These are phyloP conservation scores for Ephestia elutella DNA, from an alignment of 1,140 invertebrate species.

Conservation along the genomic window DNA sequence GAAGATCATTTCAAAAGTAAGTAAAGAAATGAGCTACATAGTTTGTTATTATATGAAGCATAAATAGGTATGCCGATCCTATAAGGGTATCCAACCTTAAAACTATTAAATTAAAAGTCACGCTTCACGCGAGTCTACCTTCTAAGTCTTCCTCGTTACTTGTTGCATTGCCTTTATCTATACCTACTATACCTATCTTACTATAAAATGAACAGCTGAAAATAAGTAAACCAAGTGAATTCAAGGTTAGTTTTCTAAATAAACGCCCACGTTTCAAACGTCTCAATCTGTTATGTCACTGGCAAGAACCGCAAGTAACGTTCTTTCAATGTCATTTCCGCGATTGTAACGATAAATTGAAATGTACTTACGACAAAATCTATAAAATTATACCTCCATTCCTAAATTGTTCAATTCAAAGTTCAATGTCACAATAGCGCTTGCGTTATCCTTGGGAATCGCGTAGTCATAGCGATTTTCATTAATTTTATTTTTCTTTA, in stretches of 20 bases:
- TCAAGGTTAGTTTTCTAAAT: conserved; percentile 8
- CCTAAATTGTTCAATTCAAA: too few species aligned
- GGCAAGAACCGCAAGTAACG: conserved; percentile 9
- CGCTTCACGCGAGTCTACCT: neutral
- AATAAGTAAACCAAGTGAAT: conserved; percentile 6
- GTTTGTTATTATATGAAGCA: too few species aligned
- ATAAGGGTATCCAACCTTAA: neutral
- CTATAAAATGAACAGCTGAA: neutral
- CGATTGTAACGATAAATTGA: neutral
- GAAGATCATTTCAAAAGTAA: too few species aligned
- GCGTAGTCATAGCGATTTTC: too few species aligned
- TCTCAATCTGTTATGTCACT: conserved; percentile 21
- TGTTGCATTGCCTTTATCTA: neutral
- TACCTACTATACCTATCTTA: too few species aligned
- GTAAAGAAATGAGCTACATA: too few species aligned
- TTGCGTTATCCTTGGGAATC: too few species aligned
- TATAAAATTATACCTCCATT: too few species aligned
- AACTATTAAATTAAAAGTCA: neutral
- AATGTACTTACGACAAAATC: too few species aligned
- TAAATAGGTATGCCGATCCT: neutral
- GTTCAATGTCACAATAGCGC: too few species aligned
- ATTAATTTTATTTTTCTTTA: too few species aligned
- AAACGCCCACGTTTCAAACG: conserved; percentile 4
- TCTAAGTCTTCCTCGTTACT: neutral
- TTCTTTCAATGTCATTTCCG: conserved; percentile 22